A percentile compares a stretch with the other conserved stretches of the same genome.
These are phyloP conservation scores for Athalia rosae DNA, from an alignment of 2,888 invertebrate genomes.

Conservation along the genomic window DNA sequence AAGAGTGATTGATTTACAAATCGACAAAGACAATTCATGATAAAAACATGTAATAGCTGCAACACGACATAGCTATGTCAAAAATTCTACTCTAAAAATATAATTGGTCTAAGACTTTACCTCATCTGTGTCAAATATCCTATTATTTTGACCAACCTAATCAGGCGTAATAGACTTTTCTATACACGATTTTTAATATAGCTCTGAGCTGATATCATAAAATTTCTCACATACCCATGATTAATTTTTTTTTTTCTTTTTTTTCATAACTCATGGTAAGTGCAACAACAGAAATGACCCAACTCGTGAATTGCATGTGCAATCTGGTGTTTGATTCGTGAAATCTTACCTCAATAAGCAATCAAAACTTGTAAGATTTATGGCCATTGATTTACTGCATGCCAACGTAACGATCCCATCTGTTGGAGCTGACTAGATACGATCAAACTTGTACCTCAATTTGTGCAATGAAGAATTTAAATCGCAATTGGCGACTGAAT, in stretches of 20 bases:
- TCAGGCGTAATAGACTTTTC: too few relatives aligned
- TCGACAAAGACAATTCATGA: not conserved
- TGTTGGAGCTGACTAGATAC: conserved; percentile 24
- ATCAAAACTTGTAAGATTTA: too few relatives aligned
- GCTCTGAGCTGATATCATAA: too few relatives aligned
- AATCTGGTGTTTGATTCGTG: conserved; percentile 15
- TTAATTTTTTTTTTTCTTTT: not conserved
- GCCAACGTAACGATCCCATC: conserved; percentile 1
- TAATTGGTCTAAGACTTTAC: not conserved
- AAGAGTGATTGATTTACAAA: conserved; percentile 3
- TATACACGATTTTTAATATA: too few relatives aligned
- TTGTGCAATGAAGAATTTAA: conserved; percentile 11
- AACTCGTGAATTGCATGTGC: not conserved
- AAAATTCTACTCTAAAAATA: conserved; percentile 12
- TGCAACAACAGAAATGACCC: not conserved
- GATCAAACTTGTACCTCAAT: conserved; percentile 8
- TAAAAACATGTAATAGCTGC: conserved; percentile 4
- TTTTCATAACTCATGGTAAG: not conserved
- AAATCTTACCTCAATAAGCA: not conserved
- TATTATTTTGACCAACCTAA: not conserved
- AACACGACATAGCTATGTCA: not conserved
- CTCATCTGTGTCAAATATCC: not conserved
- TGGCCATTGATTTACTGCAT: not conserved
- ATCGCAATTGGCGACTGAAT: not conserved
- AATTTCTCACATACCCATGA: not conserved